A percentile compares a stretch with the other conserved stretches of the same genome.
phyloP scores from a whole-genome alignment of 2,113 vertebrate species.

The Sinosuthora webbiana region DNA sequence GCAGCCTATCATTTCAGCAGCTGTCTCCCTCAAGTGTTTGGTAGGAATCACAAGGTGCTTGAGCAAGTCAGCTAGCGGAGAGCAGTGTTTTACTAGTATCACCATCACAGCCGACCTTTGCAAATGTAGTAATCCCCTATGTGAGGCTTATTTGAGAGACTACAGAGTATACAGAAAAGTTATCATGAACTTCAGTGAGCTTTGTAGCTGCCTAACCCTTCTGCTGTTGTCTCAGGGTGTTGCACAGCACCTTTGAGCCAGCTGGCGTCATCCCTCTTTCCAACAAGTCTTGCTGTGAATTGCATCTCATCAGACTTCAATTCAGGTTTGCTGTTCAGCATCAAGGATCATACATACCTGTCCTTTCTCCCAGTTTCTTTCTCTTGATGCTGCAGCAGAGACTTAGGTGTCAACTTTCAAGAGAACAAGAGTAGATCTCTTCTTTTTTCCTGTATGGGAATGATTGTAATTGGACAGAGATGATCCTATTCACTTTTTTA shows the following conservation, averaged over 20 bases:
- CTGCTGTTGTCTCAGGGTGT: background rate
- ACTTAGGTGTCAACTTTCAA: background rate
- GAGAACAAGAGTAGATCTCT: background rate
- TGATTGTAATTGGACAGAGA: slow-evolving; percentile 38
- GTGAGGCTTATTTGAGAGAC: background rate
- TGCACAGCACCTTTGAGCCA: background rate
- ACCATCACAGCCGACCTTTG: rapidly evolving
- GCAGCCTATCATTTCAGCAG: background rate
- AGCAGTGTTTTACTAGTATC: background rate
- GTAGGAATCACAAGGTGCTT: background rate
- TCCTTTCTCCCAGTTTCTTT: background rate
- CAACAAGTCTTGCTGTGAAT: background rate
- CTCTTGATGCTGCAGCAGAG: background rate
- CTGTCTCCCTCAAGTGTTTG: background rate
- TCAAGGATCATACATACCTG: background rate
- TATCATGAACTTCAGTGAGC: background rate
- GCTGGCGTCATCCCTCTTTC: background rate
- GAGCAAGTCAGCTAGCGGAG: background rate
- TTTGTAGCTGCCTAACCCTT: background rate
- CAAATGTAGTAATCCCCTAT: background rate
- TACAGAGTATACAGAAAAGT: background rate
- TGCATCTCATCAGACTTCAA: background rate
- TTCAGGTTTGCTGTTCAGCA: background rate
- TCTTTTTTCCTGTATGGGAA: background rate
- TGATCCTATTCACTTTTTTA: slow-evolving; percentile 24